Evolutionary conservation across 2,888 invertebrate genomes (phyloP).

Genomic region (Vesta saturnalis): DNA sequence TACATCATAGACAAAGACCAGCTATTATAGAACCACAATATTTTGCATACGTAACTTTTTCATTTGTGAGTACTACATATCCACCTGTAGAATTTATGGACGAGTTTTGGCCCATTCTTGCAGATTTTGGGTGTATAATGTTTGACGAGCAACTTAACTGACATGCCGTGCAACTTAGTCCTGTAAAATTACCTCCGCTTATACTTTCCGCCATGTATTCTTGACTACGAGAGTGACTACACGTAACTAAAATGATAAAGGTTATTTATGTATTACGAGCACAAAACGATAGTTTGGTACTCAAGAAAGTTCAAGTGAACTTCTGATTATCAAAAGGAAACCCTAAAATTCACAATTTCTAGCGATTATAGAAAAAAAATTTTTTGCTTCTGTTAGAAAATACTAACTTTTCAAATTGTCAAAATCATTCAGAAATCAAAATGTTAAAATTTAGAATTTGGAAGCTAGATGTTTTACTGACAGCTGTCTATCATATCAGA

Average conservation of each 20-base stretch:
- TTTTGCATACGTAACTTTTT: not conserved
- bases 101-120: not conserved
- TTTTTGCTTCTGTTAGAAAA: too few relatives aligned
- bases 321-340: too few relatives aligned
- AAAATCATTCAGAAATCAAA: too few relatives aligned
- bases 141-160: not conserved
- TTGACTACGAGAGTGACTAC: conserved; percentile 16
- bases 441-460: too few relatives aligned
- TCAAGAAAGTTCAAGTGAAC: too few relatives aligned
- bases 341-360: too few relatives aligned
- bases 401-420: too few relatives aligned
- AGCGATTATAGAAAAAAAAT: too few relatives aligned
- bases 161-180: not conserved
- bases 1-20: not conserved
- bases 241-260: conserved; percentile 17
- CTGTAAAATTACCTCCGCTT: not conserved
- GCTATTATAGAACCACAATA: not conserved
- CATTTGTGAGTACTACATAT: not conserved
- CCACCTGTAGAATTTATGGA: not conserved
- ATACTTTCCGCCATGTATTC: conserved; percentile 20
- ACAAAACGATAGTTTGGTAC: too few relatives aligned
- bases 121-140: not conserved
- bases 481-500: too few relatives aligned
- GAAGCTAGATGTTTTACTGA: too few relatives aligned
- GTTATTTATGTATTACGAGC: not conserved